Conservation (phyloP, 2,113 vertebrate species). For the Alouatta palliata region DNA sequence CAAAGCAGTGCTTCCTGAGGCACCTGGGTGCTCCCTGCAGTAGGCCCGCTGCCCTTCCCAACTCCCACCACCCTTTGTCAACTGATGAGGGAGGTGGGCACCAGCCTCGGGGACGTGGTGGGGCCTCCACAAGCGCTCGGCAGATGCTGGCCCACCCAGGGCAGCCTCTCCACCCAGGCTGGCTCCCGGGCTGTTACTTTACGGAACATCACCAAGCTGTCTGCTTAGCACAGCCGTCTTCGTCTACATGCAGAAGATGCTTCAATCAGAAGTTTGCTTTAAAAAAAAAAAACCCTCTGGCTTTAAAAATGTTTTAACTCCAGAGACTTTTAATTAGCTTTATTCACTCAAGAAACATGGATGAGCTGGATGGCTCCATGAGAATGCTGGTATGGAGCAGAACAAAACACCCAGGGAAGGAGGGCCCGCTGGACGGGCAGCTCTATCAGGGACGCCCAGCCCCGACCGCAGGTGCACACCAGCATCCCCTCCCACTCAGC, state of each 20-base stretch:
- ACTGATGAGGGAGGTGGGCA: rapidly evolving
- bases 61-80: rapidly evolving
- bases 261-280: background rate
- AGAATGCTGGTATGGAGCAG: background rate
- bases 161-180: too few species aligned
- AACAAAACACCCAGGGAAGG: background rate
- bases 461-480: too few species aligned
- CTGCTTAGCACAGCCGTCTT: rapidly evolving
- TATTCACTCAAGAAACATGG: background rate
- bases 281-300: background rate
- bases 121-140: rapidly evolving
- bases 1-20: background rate
- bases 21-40: rapidly evolving
- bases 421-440: background rate
- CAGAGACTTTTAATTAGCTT: background rate
- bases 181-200: background rate
- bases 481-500: too few species aligned
- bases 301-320: background rate
- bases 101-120: rapidly evolving
- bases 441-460: too few species aligned
- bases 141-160: background rate
- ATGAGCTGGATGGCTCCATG: background rate
- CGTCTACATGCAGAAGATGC: rapidly evolving
- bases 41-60: rapidly evolving
- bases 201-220: background rate